Evolutionary conservation across 2,888 invertebrate genomes (phyloP).

Genomic region (Lampropteryx suffumata): DNA sequence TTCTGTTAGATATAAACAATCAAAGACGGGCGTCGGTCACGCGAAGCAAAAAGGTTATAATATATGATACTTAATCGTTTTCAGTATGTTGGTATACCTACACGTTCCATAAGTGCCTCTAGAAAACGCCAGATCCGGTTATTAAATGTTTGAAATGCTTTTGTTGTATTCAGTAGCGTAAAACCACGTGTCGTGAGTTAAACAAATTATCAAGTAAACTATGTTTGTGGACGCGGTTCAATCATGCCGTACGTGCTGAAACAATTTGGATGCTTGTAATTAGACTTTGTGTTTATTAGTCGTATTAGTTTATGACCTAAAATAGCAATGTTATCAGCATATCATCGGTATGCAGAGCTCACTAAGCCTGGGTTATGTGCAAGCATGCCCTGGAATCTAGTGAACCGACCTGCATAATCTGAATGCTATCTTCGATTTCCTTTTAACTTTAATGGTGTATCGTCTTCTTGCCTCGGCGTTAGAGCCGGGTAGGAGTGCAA

Average conservation of each 20-base stretch:
- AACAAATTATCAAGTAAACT: too few relatives aligned
- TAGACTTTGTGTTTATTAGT: too few relatives aligned
- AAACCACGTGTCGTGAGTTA: background rate
- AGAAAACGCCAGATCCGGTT: background rate
- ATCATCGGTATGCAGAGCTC: too few relatives aligned
- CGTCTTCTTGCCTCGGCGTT: constrained; percentile 72
- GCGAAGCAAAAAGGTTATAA: constrained; percentile 21
- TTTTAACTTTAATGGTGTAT: constrained; percentile 73
- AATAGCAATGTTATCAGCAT: too few relatives aligned
- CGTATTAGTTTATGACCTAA: too few relatives aligned
- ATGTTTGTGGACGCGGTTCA: too few relatives aligned
- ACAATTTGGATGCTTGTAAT: too few relatives aligned
- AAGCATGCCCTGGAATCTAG: too few relatives aligned
- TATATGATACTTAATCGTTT: constrained; percentile 16
- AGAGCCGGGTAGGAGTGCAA: constrained; percentile 66
- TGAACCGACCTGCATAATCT: constrained; percentile 66
- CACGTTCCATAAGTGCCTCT: background rate
- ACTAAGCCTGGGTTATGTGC: too few relatives aligned
- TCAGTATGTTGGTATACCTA: constrained; percentile 4
- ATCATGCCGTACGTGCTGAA: too few relatives aligned
- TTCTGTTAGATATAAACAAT: constrained; percentile 24
- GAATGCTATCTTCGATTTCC: constrained; percentile 72
- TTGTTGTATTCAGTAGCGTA: background rate
- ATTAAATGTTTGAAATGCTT: constrained; percentile 8
- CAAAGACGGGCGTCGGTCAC: constrained; percentile 13